Evolutionary conservation across 2,113 vertebrate genomes (phyloP).

Genomic region (Uropsilus gracilis): DNA sequence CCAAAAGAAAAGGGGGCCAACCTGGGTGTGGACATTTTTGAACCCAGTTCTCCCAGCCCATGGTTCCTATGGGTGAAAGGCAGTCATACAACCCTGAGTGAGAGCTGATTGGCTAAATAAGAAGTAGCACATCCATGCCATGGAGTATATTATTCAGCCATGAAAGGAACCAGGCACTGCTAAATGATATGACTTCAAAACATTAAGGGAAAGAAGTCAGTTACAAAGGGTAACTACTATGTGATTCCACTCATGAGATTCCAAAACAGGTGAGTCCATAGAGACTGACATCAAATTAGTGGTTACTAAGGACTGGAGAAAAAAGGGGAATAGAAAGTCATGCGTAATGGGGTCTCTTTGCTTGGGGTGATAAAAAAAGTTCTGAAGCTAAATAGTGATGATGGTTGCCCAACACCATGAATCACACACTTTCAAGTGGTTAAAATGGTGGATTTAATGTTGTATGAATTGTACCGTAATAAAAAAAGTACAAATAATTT

Average conservation of each 20-base stretch:
- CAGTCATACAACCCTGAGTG: background rate
- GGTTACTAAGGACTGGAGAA: background rate
- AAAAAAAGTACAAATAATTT: background rate
- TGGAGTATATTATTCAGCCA: background rate
- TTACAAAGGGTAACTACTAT: background rate
- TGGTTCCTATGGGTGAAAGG: background rate
- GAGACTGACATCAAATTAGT: background rate
- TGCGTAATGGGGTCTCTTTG: background rate
- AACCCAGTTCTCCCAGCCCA: background rate
- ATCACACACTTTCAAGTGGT: background rate
- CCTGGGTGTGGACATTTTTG: background rate
- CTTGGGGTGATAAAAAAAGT: background rate
- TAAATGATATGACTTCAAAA: background rate
- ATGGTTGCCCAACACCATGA: fast-evolving
- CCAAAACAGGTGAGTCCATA: background rate
- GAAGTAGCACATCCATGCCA: background rate
- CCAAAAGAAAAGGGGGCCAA: background rate
- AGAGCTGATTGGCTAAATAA: background rate
- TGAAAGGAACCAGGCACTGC: background rate
- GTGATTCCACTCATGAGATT: background rate
- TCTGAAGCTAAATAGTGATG: background rate
- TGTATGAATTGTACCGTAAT: background rate
- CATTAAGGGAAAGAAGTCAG: background rate
- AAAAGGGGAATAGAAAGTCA: background rate
- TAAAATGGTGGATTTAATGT: background rate